Conservation (phyloP, 2,113 vertebrate genomes). For the Antechinus stuartii region DNA sequence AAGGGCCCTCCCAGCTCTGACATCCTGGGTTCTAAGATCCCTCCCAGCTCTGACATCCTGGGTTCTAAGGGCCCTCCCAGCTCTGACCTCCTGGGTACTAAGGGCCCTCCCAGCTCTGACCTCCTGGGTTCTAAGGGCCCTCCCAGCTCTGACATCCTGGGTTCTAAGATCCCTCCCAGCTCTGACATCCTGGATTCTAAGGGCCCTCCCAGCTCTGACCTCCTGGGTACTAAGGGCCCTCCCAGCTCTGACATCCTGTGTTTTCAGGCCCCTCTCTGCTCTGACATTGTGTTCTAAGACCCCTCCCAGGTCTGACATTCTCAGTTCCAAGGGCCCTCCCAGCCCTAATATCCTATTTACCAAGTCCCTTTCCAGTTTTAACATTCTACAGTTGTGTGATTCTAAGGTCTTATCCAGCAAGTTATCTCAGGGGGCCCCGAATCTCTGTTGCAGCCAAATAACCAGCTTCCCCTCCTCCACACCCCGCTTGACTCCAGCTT, state of each 20-base stretch:
- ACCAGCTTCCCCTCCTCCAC: slow-evolving; percentile 77
- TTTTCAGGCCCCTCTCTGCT: background rate
- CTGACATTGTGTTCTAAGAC: background rate
- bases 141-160: background rate
- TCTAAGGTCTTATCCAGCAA: slow-evolving; percentile 77
- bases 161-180: too few species aligned
- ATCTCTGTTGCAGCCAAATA: slow-evolving; percentile 75
- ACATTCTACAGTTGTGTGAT: slow-evolving; percentile 4
- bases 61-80: too few species aligned
- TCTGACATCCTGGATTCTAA: background rate
- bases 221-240: background rate
- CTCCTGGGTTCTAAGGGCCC: too few species aligned
- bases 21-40: background rate
- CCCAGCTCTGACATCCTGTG: too few species aligned
- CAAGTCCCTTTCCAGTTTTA: background rate
- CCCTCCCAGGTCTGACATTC: background rate
- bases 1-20: background rate
- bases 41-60: background rate
- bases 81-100: too few species aligned
- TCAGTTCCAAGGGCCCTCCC: background rate
- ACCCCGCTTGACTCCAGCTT: slow-evolving; percentile 65
- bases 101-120: background rate
- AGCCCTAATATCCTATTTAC: background rate
- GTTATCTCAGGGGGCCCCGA: slow-evolving; percentile 75
- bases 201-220: background rate